These are phyloP conservation scores for Cynoglossus semilaevis DNA, from an alignment of 2,113 vertebrate species.

Conservation along the genomic window DNA sequence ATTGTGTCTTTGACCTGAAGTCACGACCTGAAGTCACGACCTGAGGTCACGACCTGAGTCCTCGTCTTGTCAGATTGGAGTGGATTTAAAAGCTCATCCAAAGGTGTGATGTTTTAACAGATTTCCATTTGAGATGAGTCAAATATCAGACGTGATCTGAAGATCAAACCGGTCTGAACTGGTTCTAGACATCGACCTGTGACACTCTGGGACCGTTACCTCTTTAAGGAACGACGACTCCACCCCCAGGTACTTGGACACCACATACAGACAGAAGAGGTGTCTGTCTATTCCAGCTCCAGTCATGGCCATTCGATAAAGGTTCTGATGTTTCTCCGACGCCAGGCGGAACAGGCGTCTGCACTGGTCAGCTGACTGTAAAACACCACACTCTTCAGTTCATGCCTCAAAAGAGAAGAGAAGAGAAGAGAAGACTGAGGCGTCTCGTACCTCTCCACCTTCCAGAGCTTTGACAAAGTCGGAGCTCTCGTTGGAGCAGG, in stretches of 20 bases:
- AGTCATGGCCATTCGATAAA: conserved; percentile 84
- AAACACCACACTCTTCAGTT: background rate
- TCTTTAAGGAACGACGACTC: conserved; percentile 81
- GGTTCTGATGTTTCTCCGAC: conserved; percentile 82
- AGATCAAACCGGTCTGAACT: too few species aligned
- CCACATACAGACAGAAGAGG: conserved; percentile 85
- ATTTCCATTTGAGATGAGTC: too few species aligned
- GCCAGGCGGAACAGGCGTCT: conserved; percentile 72
- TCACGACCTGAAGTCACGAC: too few species aligned
- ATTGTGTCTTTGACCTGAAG: too few species aligned
- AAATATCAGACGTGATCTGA: too few species aligned
- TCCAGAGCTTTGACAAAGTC: conserved; percentile 81
- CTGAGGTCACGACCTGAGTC: too few species aligned
- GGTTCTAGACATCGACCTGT: too few species aligned
- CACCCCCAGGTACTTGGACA: conserved; percentile 81
- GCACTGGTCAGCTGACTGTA: conserved; percentile 73
- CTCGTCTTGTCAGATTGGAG: too few species aligned
- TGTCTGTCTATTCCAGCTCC: conserved; percentile 85
- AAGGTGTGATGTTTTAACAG: too few species aligned
- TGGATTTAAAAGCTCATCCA: too few species aligned
- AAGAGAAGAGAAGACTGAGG: too few species aligned
- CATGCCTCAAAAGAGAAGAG: background rate
- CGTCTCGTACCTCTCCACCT: conserved; percentile 53
- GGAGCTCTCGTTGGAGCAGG: conserved; percentile 80
- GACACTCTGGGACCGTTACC: conserved; percentile 63